Percentiles rank a stretch among this genome's conserved stretches.
Evolutionary conservation across 2,113 vertebrate species (phyloP).

Genomic region (Tricholaema leucomelas): DNA sequence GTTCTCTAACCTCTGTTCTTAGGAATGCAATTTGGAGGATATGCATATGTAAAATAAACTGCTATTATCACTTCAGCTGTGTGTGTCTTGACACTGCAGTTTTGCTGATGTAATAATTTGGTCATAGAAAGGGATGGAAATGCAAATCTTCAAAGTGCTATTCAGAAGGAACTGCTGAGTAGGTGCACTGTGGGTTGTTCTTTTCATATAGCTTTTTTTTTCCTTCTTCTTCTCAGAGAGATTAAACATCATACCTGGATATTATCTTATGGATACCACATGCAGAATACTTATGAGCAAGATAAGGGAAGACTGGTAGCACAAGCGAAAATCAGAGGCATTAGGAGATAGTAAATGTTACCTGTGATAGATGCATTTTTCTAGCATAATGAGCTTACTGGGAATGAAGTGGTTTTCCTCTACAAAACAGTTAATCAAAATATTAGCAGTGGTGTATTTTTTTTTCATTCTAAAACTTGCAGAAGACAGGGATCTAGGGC

Average conservation of each 20-base stretch:
- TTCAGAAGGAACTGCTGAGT: slow-evolving; percentile 23
- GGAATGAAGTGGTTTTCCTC: background rate
- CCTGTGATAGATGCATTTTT: background rate
- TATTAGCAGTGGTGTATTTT: background rate
- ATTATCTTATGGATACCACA: slow-evolving; percentile 11
- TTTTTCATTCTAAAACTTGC: background rate
- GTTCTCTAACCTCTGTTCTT: slow-evolving; percentile 19
- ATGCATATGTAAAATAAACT: background rate
- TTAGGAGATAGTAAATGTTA: background rate
- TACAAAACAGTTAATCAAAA: background rate
- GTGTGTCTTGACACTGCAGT: background rate
- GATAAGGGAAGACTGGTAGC: background rate
- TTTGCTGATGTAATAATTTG: slow-evolving; percentile 41
- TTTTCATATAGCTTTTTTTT: background rate
- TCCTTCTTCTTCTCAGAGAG: background rate
- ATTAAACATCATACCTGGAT: slow-evolving; percentile 6
- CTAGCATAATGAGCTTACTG: background rate
- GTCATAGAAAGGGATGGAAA: background rate
- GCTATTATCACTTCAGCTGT: background rate
- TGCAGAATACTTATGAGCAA: background rate
- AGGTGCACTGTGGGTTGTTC: background rate
- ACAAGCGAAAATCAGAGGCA: background rate
- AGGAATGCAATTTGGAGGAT: background rate
- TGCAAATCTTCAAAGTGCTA: background rate
- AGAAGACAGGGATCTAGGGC: background rate